phyloP scores from a whole-genome alignment of 2,797 vertebrate genomes.

The Varecia variegata region DNA sequence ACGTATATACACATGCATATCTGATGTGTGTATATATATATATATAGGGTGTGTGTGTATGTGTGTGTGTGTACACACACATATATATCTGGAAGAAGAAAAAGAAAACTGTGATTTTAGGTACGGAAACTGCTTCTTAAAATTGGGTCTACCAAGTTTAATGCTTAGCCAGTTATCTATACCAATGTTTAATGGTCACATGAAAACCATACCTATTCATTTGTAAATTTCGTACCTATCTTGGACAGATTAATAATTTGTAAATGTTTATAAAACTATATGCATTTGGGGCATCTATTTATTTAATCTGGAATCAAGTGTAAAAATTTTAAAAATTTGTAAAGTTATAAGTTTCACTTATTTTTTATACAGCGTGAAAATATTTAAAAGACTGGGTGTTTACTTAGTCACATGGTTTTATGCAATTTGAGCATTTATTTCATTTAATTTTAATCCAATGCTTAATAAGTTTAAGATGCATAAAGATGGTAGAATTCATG shows the following conservation, averaged over 20 bases:
- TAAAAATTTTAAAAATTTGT: neutral
- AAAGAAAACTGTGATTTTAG: neutral
- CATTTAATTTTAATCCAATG: neutral
- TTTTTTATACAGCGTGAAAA: neutral
- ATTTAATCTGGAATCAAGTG: neutral
- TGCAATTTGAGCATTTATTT: neutral
- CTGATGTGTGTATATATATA: neutral
- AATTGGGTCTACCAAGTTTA: neutral
- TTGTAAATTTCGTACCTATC: neutral
- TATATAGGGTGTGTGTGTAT: neutral
- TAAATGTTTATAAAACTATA: neutral
- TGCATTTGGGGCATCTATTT: neutral
- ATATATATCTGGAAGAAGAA: neutral
- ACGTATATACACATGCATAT: rapidly evolving
- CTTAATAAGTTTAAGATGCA: neutral
- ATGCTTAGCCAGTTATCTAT: neutral
- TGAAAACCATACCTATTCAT: neutral
- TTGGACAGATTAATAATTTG: neutral
- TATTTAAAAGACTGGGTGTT: neutral
- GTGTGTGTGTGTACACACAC: neutral
- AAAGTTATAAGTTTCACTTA: neutral
- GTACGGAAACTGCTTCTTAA: neutral
- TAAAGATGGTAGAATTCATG: neutral
- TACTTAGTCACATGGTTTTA: neutral
- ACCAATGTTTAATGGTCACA: neutral